These are phyloP conservation scores for Plusia festucae DNA, from an alignment of 2,888 invertebrate species.

Conservation along the genomic window DNA sequence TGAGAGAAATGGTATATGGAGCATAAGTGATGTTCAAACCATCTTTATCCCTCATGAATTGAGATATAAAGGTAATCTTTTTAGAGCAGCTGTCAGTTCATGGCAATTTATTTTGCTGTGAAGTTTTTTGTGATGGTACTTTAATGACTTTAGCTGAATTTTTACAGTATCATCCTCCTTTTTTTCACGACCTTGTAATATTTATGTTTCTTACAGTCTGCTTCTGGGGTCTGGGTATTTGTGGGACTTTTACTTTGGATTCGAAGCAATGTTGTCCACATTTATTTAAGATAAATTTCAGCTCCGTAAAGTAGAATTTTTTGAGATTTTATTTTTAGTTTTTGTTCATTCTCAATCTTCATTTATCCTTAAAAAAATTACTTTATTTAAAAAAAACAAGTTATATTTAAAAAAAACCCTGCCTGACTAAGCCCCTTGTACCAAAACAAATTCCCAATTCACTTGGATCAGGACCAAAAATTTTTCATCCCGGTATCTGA, in stretches of 20 bases:
- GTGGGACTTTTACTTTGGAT: no score
- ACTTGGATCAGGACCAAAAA: constrained; percentile 19
- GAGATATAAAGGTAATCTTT: background rate
- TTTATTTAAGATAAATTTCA: no score
- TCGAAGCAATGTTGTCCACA: no score
- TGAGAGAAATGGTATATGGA: background rate
- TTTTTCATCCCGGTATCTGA: constrained; percentile 17
- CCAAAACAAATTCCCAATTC: constrained; percentile 18
- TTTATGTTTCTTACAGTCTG: background rate
- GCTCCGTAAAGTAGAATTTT: no score
- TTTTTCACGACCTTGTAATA: background rate
- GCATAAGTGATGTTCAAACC: background rate
- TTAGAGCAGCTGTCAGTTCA: background rate
- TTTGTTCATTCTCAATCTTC: no score
- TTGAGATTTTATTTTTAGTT: no score
- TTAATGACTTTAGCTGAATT: background rate
- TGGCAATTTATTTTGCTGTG: background rate
- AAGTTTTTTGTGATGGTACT: background rate
- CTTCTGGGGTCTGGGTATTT: no score
- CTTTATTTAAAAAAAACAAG: no score
- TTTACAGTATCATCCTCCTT: background rate
- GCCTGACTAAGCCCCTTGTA: background rate
- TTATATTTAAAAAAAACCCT: no score
- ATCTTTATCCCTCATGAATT: background rate
- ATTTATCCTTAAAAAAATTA: no score